Evolutionary conservation across 2,797 vertebrate genomes (phyloP).

Genomic region (Telmatherina bonti): DNA sequence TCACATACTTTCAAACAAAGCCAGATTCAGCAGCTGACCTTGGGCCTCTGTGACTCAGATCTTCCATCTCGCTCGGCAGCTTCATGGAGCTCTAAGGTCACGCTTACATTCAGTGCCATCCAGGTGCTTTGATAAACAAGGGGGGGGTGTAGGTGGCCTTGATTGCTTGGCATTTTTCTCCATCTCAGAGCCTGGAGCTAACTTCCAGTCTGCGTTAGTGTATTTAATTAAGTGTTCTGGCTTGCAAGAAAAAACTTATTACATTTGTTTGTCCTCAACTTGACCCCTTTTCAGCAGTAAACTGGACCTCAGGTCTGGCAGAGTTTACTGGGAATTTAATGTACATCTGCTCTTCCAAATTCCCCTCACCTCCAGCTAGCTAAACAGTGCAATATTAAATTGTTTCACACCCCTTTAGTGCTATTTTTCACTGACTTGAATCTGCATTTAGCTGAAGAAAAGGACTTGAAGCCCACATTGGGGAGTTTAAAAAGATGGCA

Average conservation of each 20-base stretch:
- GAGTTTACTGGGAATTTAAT: not conserved
- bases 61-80: constrained; percentile 34
- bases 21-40: constrained; percentile 51
- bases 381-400: no score
- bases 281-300: not conserved
- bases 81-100: constrained; percentile 56
- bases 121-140: constrained; percentile 49
- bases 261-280: constrained; percentile 21
- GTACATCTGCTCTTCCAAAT: not conserved
- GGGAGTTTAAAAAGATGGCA: no score
- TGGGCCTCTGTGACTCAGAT: constrained; percentile 30
- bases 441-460: no score
- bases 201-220: constrained; percentile 15
- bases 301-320: not conserved
- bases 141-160: constrained; percentile 26
- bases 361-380: not conserved
- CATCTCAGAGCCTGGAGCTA: not conserved
- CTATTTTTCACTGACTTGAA: not conserved
- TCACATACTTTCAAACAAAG: constrained; percentile 23
- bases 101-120: constrained; percentile 43
- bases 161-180: constrained; percentile 30
- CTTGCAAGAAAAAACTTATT: constrained; percentile 16
- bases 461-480: no score
- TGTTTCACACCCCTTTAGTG: not conserved
- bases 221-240: constrained; percentile 39